Conservation (phyloP, 1,140 invertebrate genomes). For the Melipona quadrifasciata region DNA sequence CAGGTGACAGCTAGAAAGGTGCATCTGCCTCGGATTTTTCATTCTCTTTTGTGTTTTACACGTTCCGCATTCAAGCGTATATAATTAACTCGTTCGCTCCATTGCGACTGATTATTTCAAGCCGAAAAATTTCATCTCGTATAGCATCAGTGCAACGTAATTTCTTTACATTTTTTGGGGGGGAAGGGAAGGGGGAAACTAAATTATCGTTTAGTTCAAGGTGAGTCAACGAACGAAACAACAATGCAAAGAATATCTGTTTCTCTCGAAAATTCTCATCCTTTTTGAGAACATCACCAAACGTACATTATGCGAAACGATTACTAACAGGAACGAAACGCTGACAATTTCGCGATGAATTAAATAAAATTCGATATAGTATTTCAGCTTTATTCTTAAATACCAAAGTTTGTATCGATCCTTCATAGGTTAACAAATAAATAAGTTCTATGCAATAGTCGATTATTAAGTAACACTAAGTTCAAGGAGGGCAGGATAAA, state of each 20-base stretch:
- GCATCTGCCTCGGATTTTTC: constrained; percentile 35
- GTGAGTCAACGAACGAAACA: constrained; percentile 54
- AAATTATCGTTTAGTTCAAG: constrained; percentile 41
- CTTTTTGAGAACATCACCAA: background rate
- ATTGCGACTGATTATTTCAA: constrained; percentile 4
- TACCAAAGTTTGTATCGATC: background rate
- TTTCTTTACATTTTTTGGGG: constrained; percentile 6
- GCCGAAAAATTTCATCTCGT: background rate
- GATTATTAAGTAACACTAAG: background rate
- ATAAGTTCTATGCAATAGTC: background rate
- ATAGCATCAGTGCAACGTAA: background rate
- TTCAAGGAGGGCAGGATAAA: background rate
- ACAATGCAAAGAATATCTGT: constrained; percentile 21
- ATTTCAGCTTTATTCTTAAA: background rate
- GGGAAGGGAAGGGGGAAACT: too few species aligned
- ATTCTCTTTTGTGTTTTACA: background rate
- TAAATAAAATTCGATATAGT: background rate
- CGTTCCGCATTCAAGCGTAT: background rate
- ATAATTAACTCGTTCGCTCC: background rate
- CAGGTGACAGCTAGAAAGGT: constrained; percentile 45
- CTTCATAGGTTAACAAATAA: background rate
- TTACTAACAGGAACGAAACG: background rate
- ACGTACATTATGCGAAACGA: background rate
- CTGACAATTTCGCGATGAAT: background rate
- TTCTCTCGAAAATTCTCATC: background rate